These are phyloP conservation scores for Drosophila virilis DNA, from an alignment of 1,140 invertebrate species.

Conservation along the genomic window DNA sequence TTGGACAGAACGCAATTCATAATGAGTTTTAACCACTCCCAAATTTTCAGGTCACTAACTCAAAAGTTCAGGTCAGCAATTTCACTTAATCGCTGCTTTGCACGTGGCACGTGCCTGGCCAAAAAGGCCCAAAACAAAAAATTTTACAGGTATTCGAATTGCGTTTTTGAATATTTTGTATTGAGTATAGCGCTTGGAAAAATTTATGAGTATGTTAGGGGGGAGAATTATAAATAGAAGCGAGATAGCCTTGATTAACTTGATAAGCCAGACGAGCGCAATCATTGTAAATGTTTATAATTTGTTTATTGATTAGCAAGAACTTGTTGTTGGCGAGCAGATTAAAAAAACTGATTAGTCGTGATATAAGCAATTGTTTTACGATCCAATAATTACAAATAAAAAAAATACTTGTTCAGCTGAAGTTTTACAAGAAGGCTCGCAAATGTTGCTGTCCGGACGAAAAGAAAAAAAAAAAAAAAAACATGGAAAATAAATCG, in stretches of 20 bases:
- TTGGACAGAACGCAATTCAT: neutral
- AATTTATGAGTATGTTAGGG: slow-evolving; percentile 6
- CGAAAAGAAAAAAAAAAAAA: slow-evolving; percentile 3
- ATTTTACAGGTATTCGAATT: neutral
- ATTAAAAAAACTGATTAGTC: slow-evolving; percentile 50
- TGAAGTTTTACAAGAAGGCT: slow-evolving; percentile 7
- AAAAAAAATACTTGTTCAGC: slow-evolving; percentile 3
- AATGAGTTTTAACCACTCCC: slow-evolving; percentile 28
- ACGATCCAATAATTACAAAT: slow-evolving; percentile 20
- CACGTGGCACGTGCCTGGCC: slow-evolving; percentile 67
- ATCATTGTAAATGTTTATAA: slow-evolving; percentile 80
- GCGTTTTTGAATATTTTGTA: slow-evolving; percentile 11
- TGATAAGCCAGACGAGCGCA: slow-evolving; percentile 58
- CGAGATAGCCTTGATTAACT: slow-evolving; percentile 64
- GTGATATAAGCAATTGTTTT: slow-evolving; percentile 41
- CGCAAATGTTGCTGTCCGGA: slow-evolving; percentile 21
- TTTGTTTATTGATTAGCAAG: slow-evolving; percentile 69
- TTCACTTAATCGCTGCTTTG: slow-evolving; percentile 7
- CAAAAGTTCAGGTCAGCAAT: slow-evolving; percentile 14
- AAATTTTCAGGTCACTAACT: slow-evolving; percentile 12
- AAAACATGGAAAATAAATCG: slow-evolving; percentile 34
- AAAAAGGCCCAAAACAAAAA: slow-evolving; percentile 11
- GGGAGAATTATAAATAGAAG: slow-evolving; percentile 59
- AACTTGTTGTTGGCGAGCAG: slow-evolving; percentile 43
- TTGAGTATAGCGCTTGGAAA: neutral